These are phyloP conservation scores for Nemoura dubitans DNA, from an alignment of 2,888 invertebrate genomes.

Conservation along the genomic window DNA sequence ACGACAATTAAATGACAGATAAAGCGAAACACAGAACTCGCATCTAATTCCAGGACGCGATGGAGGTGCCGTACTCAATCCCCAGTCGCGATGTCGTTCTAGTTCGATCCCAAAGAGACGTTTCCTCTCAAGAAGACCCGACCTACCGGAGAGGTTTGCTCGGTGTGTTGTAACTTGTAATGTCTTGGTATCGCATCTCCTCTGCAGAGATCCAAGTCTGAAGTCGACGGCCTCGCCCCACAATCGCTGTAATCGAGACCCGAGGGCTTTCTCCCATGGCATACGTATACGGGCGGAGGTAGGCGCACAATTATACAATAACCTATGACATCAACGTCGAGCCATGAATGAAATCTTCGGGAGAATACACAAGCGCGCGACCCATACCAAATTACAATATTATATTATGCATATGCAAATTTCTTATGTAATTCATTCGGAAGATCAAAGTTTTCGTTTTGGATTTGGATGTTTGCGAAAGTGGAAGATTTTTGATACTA, in stretches of 20 bases:
- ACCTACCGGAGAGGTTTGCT: background rate
- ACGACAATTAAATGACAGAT: too few species aligned
- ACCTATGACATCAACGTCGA: background rate
- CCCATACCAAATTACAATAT: background rate
- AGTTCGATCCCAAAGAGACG: background rate
- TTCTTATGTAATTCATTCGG: too few species aligned
- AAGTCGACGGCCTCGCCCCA: background rate
- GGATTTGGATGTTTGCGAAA: too few species aligned
- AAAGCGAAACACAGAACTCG: background rate
- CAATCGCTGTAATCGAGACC: background rate
- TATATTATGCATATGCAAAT: too few species aligned
- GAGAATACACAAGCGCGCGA: background rate
- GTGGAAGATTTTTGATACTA: too few species aligned
- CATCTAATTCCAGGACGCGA: background rate
- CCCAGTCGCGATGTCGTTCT: background rate
- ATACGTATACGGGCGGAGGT: background rate
- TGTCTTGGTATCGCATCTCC: background rate
- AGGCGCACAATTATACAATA: background rate
- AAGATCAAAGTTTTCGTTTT: too few species aligned
- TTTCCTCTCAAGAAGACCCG: background rate
- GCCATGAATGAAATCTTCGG: background rate
- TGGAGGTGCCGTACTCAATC: constrained; percentile 15
- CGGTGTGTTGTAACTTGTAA: background rate
- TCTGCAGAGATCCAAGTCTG: background rate
- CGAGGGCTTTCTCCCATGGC: background rate